Evolutionary conservation across 2,113 vertebrate species (phyloP).

Genomic region (Sminthopsis crassicaudata): DNA sequence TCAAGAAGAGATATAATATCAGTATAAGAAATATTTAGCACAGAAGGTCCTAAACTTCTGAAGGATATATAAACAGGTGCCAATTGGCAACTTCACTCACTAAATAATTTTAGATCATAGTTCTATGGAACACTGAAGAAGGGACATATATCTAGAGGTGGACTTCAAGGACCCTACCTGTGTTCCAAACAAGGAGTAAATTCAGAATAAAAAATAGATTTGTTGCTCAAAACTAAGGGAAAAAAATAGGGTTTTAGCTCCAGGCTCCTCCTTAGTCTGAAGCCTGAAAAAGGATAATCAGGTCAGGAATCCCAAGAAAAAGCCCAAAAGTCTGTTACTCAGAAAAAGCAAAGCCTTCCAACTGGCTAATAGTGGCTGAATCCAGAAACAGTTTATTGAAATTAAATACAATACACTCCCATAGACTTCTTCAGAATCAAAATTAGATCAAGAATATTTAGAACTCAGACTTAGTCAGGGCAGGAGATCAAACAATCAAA

Average conservation of each 20-base stretch:
- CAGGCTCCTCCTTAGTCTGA: background rate
- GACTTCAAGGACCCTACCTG: background rate
- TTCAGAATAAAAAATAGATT: background rate
- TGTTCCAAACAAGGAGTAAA: background rate
- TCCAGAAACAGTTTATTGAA: background rate
- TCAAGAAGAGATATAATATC: background rate
- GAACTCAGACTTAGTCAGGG: background rate
- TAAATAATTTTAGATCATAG: background rate
- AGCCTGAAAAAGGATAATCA: background rate
- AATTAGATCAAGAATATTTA: background rate
- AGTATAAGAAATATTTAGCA: background rate
- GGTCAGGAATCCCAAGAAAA: background rate
- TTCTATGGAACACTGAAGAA: background rate
- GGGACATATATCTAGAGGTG: background rate
- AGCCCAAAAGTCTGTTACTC: background rate
- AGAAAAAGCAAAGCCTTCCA: background rate
- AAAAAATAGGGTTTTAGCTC: background rate
- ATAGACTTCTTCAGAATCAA: background rate
- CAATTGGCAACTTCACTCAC: background rate
- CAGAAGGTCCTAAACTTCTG: background rate
- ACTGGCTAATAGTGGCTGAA: background rate
- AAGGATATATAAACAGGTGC: background rate
- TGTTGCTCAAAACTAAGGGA: background rate
- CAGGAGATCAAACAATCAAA: background rate
- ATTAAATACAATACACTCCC: background rate